Base-by-base conservation (phyloP, 1,140 invertebrate genomes). In the Hylyphantes graminicola region DNA sequence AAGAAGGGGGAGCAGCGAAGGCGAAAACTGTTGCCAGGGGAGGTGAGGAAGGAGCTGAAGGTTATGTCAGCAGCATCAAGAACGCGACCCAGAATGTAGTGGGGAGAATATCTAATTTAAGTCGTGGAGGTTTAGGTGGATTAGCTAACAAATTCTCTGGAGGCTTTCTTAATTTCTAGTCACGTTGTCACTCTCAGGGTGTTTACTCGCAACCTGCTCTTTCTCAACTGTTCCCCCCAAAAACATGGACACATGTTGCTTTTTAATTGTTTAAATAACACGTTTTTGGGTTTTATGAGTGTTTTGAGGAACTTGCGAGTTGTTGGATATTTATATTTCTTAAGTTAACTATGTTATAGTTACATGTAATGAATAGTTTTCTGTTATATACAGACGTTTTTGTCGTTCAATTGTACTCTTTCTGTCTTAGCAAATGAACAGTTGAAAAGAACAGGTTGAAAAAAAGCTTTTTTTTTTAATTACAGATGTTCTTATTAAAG, bases 71-170 rank as follows among this genome's bases (percentile, higher is more conserved):
- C 50, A 94, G 93, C 88, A 91, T 94, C 50, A 92, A 92, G 87
- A 94, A 93, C 88, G 93, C 93, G 54, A 94, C 94, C 50, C 93
- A 93, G 68, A 94, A 94, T 86, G 94, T 95, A 83, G 93, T 94
- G 70, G 94, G 94, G 54, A 92, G 93, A 88, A 92, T 96, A 87
- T 94, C 94, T 86, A 94, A 93, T 89, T 94, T 96, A 88, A 94
- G 96, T 87, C 94, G 95, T 65, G 95, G 95, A 89, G 94, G 94
- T 79, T 93, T 95, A 82, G 94, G 94, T 84, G 94, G 94, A 86
- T 91, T 96, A 87, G 94, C 94, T 87, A 94, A 93, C 70, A 95
- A 95, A 90, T 86, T 88, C 67, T 87, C 87, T 61, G 85, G 87
- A 13, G 87, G 87, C 54, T 86, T 87, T 51, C 81, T 87, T 12